Base-by-base conservation (phyloP, 64 coral and sea anemone genomes). In the Actinia tenebrosa region DNA sequence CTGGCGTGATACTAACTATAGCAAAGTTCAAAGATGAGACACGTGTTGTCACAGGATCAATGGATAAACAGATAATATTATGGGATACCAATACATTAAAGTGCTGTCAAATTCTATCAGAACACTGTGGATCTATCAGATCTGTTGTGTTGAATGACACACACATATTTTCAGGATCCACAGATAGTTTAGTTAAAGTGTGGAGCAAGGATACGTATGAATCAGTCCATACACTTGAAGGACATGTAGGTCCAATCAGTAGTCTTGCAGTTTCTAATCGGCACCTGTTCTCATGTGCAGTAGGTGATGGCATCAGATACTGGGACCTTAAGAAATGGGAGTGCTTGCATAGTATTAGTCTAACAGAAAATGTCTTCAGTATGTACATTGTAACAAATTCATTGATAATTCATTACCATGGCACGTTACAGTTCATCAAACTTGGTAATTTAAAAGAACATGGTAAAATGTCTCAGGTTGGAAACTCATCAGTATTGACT, bases 141-240 rank as follows among this genome's bases (percentile, higher is more conserved):
- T 62, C 80, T 53, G 42, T 99, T 75, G 91, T 60, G 52, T 72
- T 83, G 16, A 99, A 89, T 86, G 61, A 64, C 59, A 89, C 45
- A 1, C 77, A 89, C 54, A 30, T 99, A 19, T 99, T 99, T 88
- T 99, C 97, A 1, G 93, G 71, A 10, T 92, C 93, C 30, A 89
- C 97, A 30, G 97, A 99, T 79, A 19, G 80, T 45, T 69, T 83
- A 3, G 88, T 99, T 6, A 88, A 88, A 45, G 89, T 92, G 20
- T 98, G 95, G 95, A 91, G 94, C 83, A 91, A 78, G 69, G 89
- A 50, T 13, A 89, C 92, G 60, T 94, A 82, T 99, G 77, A 92
- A 60, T 55, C 90, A 16, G 46, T 83, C 6, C 88, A 88, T 52
- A 88, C 85, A 7, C 56, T 99, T 1, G 77, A 90, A 69, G 87